Evolutionary conservation across 37 sponge, comb jelly and placozoan species (phyloP).

Genomic region (Eunapius fragilis): DNA sequence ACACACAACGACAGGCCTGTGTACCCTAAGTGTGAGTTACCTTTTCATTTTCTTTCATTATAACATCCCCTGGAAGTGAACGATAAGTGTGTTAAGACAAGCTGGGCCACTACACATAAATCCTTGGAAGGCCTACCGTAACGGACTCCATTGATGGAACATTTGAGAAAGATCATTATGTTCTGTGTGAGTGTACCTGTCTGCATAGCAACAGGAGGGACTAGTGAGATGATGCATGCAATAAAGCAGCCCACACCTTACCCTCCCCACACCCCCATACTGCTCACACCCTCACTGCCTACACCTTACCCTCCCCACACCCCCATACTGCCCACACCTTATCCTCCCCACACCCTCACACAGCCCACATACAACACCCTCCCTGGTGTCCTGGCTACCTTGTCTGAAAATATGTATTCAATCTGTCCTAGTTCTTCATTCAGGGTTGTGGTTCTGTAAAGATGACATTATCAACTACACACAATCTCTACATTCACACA

Average conservation of each 20-base stretch:
- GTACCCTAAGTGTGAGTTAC: no score
- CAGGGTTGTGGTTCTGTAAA: constrained; percentile 81
- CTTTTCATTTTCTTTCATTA: background rate
- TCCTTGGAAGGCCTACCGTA: constrained; percentile 44
- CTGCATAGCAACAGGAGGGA: constrained; percentile 10
- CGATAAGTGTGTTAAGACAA: background rate
- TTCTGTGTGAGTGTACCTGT: constrained; percentile 98
- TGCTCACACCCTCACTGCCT: background rate
- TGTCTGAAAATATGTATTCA: constrained; percentile 96
- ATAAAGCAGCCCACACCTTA: background rate
- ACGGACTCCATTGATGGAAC: constrained; percentile 68
- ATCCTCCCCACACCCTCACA: background rate
- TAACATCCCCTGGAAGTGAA: background rate
- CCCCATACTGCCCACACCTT: background rate
- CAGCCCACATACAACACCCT: background rate
- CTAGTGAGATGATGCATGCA: no score
- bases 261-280: background rate
- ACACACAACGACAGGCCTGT: background rate
- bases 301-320: background rate
- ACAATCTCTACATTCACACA: background rate
- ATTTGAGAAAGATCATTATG: constrained; percentile 92
- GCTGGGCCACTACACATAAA: no score
- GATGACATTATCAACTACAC: background rate
- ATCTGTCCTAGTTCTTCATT: constrained; percentile 98
- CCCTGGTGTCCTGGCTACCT: constrained; percentile 52